Evolutionary conservation across 2,888 invertebrate species (phyloP), one percentile per base, ranked within the genome.

Genomic region (Operophtera brumata): DNA sequence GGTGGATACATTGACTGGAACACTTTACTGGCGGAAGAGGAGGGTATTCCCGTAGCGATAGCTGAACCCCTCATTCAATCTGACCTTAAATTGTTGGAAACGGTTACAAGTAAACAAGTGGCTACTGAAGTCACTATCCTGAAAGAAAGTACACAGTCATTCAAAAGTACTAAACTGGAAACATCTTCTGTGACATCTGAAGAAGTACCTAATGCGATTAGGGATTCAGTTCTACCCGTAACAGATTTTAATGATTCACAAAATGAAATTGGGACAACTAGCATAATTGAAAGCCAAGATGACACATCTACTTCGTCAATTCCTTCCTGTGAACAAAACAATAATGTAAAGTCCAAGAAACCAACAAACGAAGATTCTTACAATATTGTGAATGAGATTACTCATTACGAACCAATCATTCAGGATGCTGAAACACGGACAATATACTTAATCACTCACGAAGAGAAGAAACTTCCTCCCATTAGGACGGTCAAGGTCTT

Each of bases 391-490:
- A 78, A 86, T 67, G 82, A 86, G 68, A 70, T 80, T 40, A 82
- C 81, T 54, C 66, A 70, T 6, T 80, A 78, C 53, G 75, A 78
- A 64, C 80, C 83, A 43, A 71, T 78, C 6, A 63, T 68, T 20
- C 73, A 77, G 57, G 78, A 84, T 51, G 56, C 72, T 32, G 82
- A 86, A 70, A 91, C 91, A 12, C 82, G 82, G 52, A 91, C 84
- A 47, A 92, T 94, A 65, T 92, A 93, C 53, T 80, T 94, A 39
- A 94, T 94, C 61, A 94, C 94, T 5, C 94, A 94, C 57, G 94
- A 94, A 80, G 94, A 94, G 81, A 92, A 93, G 64, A 92, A 92
- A 80, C 83, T 93, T 71, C 92, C 92, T 57, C 94, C 94, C 9
- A 91, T 94, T 40, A 89, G 89, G 59, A 89, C 88, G 14, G 84